Base-by-base conservation (phyloP, 2,888 invertebrate species). In the Balanococcus diminutus region DNA sequence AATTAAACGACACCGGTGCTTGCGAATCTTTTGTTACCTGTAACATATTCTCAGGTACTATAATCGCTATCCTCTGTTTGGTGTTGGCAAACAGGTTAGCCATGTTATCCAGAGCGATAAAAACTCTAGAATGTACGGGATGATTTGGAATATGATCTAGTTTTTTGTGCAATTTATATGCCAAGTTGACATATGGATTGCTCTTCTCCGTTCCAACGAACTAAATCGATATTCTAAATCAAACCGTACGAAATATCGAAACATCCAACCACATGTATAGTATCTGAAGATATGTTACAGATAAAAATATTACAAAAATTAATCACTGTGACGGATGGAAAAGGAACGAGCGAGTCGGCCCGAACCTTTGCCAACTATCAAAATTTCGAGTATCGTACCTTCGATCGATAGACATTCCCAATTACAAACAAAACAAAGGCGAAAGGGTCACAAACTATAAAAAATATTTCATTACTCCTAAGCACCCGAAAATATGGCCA, bases 1-100 rank as follows among this genome's bases (percentile, higher is more conserved):
- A 19, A 36, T 42, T 28, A 79, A 79, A 81, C 36, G 36, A 81
- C 81, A 61, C 86, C 31, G 79, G 86, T 81, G 86, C 81, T 86
- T 86, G 81, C 31, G 31, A 86, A 86, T 81, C 46, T 85, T 42
- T 85, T 51, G 22, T 39, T 79, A 51, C 85, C 85, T 85, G 85
- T 85, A 85, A 85, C 85, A 85, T 85, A 85, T 85, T 85, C 85
- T 85, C 85, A 85, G 85, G 85, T 85, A 85, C 79, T 46, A 79
- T 11, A 16, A 67, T 16, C 28, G 67, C 67, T 67, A 67, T 67
- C 16, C 67, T n/a, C n/a, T 67, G 67, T 67, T 67, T 28, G 28
- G 8, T 14, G 4, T 16, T 14, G 6, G 28, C 67, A 16, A 67
- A 67, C 67, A 67, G 28, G 16, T 4, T 28, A 67, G 67, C 67